Evolutionary conservation across 1,140 invertebrate genomes (phyloP).

Genomic region (Aphelinus certus): DNA sequence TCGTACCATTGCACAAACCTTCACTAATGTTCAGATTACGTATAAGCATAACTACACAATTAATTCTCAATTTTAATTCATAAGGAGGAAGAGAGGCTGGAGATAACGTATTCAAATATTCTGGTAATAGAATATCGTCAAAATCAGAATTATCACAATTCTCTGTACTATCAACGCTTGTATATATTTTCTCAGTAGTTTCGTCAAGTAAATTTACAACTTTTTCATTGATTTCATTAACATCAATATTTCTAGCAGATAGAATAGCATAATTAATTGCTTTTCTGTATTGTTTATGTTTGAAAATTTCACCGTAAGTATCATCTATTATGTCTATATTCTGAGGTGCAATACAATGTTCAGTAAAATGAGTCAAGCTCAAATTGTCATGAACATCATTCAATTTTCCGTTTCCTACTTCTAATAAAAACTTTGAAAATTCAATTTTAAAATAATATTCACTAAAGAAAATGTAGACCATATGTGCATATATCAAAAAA

Average conservation of each 20-base stretch:
- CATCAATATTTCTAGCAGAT: slow-evolving; percentile 35
- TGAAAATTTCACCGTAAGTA: slow-evolving; percentile 7
- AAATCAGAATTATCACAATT: slow-evolving; percentile 35
- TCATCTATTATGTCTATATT: background rate
- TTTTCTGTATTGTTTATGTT: slow-evolving; percentile 6
- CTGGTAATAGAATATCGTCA: slow-evolving; percentile 26
- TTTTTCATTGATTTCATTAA: slow-evolving; percentile 37
- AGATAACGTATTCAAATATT: slow-evolving; percentile 34
- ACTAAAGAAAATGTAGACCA: too few relatives aligned
- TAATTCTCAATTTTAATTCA: slow-evolving; percentile 21
- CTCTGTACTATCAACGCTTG: slow-evolving; percentile 37
- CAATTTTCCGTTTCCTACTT: slow-evolving; percentile 31
- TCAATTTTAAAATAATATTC: slow-evolving; percentile 9
- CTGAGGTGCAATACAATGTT: slow-evolving; percentile 20
- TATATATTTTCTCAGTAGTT: slow-evolving; percentile 28
- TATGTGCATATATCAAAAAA: too few relatives aligned
- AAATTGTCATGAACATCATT: slow-evolving; percentile 38
- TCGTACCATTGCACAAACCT: slow-evolving; percentile 19
- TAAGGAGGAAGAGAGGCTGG: slow-evolving; percentile 13
- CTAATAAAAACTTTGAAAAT: slow-evolving; percentile 37
- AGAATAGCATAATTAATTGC: slow-evolving; percentile 20
- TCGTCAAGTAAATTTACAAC: slow-evolving; percentile 25
- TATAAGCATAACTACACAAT: slow-evolving; percentile 31
- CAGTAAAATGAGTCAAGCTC: slow-evolving; percentile 26
- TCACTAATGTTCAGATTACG: slow-evolving; percentile 15